phyloP scores from a whole-genome alignment of 2,888 invertebrate species.

The Azorinus chamasolen region DNA sequence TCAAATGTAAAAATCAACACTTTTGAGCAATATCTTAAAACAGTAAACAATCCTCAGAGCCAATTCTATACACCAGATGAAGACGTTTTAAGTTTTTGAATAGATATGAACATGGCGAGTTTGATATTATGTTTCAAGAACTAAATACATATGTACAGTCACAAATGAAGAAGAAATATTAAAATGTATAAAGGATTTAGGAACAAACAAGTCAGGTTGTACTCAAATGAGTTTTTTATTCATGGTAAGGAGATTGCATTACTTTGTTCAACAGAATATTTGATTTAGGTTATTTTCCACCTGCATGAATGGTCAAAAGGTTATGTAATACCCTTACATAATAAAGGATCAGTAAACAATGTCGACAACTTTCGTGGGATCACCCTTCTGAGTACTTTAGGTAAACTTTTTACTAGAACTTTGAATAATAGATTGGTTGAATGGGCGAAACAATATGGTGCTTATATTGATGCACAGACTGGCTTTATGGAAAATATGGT shows the following conservation, averaged over 20 bases:
- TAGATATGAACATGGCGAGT: conserved; percentile 15
- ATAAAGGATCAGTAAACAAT: conserved; percentile 12
- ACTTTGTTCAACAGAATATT: conserved; percentile 32
- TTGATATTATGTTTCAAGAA: conserved; percentile 25
- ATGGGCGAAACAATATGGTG: conserved; percentile 10
- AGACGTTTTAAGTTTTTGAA: conserved; percentile 21
- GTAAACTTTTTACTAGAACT: conserved; percentile 13
- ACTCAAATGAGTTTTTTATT: conserved; percentile 14
- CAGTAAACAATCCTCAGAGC: no score
- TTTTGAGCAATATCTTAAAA: conserved; percentile 28
- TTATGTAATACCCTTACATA: conserved; percentile 16
- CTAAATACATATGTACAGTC: not conserved
- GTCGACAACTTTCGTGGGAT: conserved; percentile 16
- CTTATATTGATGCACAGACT: conserved; percentile 7
- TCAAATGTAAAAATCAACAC: no score
- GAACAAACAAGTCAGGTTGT: not conserved
- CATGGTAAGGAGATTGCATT: not conserved
- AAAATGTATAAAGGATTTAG: not conserved
- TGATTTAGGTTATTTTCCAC: conserved; percentile 10
- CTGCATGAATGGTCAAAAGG: conserved; percentile 17
- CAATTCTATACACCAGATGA: conserved; percentile 27
- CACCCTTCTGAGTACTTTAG: conserved; percentile 14
- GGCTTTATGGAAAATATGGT: conserved; percentile 12
- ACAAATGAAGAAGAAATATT: not conserved
- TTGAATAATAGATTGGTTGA: conserved; percentile 7